Conservation (phyloP, 2,797 vertebrate genomes). For the Simalia tracyae region DNA sequence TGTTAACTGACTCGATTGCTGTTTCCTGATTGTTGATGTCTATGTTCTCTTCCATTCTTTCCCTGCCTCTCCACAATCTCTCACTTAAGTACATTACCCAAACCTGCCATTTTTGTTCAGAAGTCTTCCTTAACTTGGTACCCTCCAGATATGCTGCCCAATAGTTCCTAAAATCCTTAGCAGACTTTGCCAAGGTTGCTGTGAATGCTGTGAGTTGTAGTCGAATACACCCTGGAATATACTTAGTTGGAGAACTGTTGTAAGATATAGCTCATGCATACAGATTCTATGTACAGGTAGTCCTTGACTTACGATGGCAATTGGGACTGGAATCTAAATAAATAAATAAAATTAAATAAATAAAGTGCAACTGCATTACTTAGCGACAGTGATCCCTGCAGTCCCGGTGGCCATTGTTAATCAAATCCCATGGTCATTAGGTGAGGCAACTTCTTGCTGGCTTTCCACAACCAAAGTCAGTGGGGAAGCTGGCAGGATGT, state of each 20-base stretch:
- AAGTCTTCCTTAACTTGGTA: neutral
- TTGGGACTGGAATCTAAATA: neutral
- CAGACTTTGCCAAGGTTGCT: neutral
- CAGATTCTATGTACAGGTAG: neutral
- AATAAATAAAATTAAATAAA: too few relatives aligned
- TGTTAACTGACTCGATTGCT: neutral
- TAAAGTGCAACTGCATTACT: neutral
- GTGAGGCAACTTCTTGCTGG: neutral
- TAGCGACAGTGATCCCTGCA: neutral
- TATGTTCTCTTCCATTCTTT: neutral
- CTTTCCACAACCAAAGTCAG: neutral
- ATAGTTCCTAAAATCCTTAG: too few relatives aligned
- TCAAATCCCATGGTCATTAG: neutral
- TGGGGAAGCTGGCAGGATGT: neutral
- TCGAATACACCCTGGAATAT: neutral
- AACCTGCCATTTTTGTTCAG: neutral
- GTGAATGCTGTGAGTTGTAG: too few relatives aligned
- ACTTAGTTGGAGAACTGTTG: neutral
- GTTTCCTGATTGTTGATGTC: neutral
- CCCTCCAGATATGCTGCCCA: too few relatives aligned
- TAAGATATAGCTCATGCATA: neutral
- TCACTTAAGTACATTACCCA: neutral
- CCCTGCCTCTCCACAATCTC: neutral
- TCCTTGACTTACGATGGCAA: neutral
- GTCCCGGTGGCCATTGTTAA: neutral